Conservation (phyloP, 2,113 vertebrate species). For the Petroica traversi region DNA sequence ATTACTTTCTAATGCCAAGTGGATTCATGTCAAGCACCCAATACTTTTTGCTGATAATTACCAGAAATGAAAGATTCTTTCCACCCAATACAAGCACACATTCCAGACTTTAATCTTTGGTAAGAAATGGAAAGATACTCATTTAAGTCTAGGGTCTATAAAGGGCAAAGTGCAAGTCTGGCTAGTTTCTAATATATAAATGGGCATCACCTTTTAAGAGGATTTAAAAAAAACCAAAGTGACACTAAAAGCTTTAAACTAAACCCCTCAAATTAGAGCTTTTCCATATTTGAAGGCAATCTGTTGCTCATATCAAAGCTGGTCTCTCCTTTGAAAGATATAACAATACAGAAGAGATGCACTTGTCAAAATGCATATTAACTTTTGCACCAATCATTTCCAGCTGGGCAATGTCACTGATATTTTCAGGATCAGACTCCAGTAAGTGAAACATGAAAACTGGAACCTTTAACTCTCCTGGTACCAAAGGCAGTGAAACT, state of each 20-base stretch:
- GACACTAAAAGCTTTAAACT: background rate
- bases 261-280: background rate
- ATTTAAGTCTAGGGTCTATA: background rate
- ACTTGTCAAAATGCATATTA: background rate
- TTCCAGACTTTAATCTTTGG: background rate
- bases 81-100: background rate
- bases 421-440: background rate
- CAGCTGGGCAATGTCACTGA: background rate
- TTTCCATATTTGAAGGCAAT: background rate
- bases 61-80: background rate
- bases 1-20: background rate
- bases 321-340: background rate
- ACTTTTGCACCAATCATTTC: background rate
- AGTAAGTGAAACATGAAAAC: background rate
- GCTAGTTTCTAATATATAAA: background rate
- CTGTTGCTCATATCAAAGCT: background rate
- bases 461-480: background rate
- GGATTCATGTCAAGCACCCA: background rate
- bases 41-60: background rate
- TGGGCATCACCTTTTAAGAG: background rate
- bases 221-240: background rate
- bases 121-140: background rate
- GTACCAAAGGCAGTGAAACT: background rate
- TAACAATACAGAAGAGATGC: background rate
- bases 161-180: background rate